Evolutionary conservation across 2,888 invertebrate species (phyloP).

Genomic region (Aromia moschata): DNA sequence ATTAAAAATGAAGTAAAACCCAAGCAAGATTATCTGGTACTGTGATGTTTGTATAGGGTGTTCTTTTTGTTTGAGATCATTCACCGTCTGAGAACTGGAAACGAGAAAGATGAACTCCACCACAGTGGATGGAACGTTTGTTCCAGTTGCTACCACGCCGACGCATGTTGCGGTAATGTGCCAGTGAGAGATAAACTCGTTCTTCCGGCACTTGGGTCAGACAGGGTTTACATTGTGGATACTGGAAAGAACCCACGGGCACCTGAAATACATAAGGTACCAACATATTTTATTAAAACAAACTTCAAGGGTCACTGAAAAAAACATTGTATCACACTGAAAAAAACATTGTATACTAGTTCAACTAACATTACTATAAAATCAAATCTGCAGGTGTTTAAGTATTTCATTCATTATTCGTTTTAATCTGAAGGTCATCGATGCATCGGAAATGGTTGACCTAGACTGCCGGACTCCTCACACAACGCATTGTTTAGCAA

Average conservation of each 20-base stretch:
- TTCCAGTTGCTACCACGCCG: slow-evolving; percentile 81
- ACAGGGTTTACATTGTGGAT: slow-evolving; percentile 86
- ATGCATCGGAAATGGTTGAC: slow-evolving; percentile 79
- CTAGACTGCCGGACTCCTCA: slow-evolving; percentile 88
- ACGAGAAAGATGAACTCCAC: slow-evolving; percentile 88
- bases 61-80: slow-evolving; percentile 79
- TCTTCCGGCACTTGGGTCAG: slow-evolving; percentile 82
- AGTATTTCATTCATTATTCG: too few relatives aligned
- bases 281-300: too few relatives aligned
- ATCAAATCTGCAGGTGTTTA: too few relatives aligned
- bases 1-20: too few relatives aligned
- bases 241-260: slow-evolving; percentile 76
- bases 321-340: background rate
- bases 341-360: too few relatives aligned
- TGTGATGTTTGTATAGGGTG: too few relatives aligned
- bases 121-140: slow-evolving; percentile 98
- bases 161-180: slow-evolving; percentile 57
- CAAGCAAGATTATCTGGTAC: too few relatives aligned
- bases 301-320: too few relatives aligned
- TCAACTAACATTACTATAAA: too few relatives aligned
- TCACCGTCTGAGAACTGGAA: slow-evolving; percentile 81
- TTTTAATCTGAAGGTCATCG: slow-evolving; percentile 77
- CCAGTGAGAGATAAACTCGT: slow-evolving; percentile 81
- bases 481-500: slow-evolving; percentile 92
- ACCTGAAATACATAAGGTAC: slow-evolving; percentile 79